Evolutionary conservation across 2,797 vertebrate genomes (phyloP).

Genomic region (Typhlichthys eigenmanni): DNA sequence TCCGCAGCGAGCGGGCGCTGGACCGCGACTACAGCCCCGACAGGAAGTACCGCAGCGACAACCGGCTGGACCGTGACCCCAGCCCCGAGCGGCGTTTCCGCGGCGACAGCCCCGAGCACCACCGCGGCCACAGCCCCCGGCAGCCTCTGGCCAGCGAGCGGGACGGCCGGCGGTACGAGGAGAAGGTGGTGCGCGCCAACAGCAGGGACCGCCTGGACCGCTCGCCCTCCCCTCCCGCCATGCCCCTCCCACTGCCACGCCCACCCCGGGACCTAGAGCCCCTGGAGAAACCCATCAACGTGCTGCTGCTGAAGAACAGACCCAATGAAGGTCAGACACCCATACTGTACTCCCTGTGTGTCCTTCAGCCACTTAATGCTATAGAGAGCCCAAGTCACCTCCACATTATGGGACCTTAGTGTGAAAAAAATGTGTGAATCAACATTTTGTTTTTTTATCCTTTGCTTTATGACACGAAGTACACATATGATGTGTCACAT

Average conservation of each 20-base stretch:
- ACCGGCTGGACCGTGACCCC: slow-evolving; percentile 42
- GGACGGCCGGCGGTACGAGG: slow-evolving; percentile 56
- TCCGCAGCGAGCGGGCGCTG: slow-evolving; percentile 32
- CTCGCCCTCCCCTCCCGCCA: slow-evolving; percentile 76
- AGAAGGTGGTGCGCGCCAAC: slow-evolving; percentile 60
- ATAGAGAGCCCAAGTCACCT: not conserved
- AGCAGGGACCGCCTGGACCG: slow-evolving; percentile 84
- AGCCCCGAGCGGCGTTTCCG: slow-evolving; percentile 29
- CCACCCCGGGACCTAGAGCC: slow-evolving; percentile 57
- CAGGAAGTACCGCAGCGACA: slow-evolving; percentile 40
- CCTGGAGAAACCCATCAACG: slow-evolving; percentile 81
- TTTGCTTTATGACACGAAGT: no score
- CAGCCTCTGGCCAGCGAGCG: slow-evolving; percentile 38
- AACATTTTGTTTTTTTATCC: no score
- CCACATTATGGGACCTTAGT: no score
- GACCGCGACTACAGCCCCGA: slow-evolving; percentile 51
- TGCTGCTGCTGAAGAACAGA: slow-evolving; percentile 88
- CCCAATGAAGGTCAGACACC: slow-evolving; percentile 86
- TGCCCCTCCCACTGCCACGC: slow-evolving; percentile 62
- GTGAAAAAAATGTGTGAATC: no score
- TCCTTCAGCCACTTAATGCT: no score
- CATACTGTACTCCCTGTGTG: no score
- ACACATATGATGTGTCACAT: no score
- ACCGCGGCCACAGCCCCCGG: slow-evolving; percentile 53
- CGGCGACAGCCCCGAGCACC: slow-evolving; percentile 34